Evolutionary conservation across 2,113 vertebrate species (phyloP), one percentile per base, ranked within the genome.

Genomic region (Gorsachius goisagi): DNA sequence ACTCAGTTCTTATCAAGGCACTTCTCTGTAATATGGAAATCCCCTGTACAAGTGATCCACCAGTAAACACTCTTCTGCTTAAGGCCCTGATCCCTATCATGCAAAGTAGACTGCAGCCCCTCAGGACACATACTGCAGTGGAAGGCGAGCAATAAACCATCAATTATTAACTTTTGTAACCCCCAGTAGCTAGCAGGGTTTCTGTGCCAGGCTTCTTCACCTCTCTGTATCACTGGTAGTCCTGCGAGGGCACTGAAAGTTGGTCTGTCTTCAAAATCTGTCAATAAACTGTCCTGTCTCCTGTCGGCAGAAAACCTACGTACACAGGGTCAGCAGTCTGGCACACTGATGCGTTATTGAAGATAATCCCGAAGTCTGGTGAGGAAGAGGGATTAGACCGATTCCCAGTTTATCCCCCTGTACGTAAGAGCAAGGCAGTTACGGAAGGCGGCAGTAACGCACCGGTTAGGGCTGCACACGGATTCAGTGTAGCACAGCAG

Each of bases 351-450:
- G 67, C 26, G 26, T 95, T 95, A 75, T 60, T 89, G 68, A 55
- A 95, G 73, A 79, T 96, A 88, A 96, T 94, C 47, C 5, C 90
- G 89, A 95, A 85, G 62, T 73, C 93, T 97, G 93, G 49, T 92
- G 93, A 96, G 93, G 87, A 95, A 90, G 50, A 96, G 94, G 35
- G 58, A 66, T 45, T 80, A 81, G 72, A 85, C 74, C 86, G 78
- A 62, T 88, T 95, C 88, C 82, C 67, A 32, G 73, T 53, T 75
- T 92, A 92, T 79, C 73, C 97, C 32, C 28, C 94, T 53, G 37
- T 56, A 73, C 50, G 2, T 45, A 62, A 49, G 69, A 95, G 81
- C 76, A 96, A 53, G 75, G 13, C 41, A 32, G 87, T 64, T 95
- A 86, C 22, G 21, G 73, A 75, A 92, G 52, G 74, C 35, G 50